Evolutionary conservation across 2,888 invertebrate species (phyloP).

Genomic region (Acronicta aceris): DNA sequence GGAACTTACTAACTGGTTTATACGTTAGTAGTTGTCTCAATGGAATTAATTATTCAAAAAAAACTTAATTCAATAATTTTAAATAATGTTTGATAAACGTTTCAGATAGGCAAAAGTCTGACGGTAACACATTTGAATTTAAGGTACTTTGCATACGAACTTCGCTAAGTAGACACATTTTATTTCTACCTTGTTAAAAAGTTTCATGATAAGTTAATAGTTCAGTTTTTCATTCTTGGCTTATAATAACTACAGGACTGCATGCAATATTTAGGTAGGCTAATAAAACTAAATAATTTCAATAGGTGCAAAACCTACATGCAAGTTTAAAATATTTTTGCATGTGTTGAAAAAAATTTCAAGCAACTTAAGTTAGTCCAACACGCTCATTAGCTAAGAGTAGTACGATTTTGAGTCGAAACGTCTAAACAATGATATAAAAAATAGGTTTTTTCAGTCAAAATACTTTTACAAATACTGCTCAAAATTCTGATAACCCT

Average conservation of each 20-base stretch:
- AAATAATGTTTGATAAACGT: slow-evolving; percentile 9
- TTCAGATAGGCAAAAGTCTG: slow-evolving; percentile 3
- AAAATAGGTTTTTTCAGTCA: too few relatives aligned
- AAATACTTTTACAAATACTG: too few relatives aligned
- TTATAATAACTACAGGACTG: slow-evolving; percentile 35
- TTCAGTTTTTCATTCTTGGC: slow-evolving; percentile 20
- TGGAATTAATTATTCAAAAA: slow-evolving; percentile 27
- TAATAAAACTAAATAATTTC: slow-evolving; percentile 30
- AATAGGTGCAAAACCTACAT: slow-evolving; percentile 27
- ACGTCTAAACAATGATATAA: too few relatives aligned
- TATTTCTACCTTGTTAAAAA: slow-evolving; percentile 28
- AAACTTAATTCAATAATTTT: slow-evolving; percentile 18
- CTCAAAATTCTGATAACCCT: too few relatives aligned
- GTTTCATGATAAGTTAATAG: slow-evolving; percentile 21
- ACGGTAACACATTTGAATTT: slow-evolving; percentile 13
- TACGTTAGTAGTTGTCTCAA: slow-evolving; percentile 30
- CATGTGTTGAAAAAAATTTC: too few relatives aligned
- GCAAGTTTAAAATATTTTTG: too few relatives aligned
- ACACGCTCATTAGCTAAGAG: too few relatives aligned
- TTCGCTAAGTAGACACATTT: slow-evolving; percentile 19
- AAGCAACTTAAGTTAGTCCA: too few relatives aligned
- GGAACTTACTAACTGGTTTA: slow-evolving; percentile 37
- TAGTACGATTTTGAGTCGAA: too few relatives aligned
- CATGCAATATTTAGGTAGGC: slow-evolving; percentile 39
- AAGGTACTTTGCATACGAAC: slow-evolving; percentile 8